Conservation (phyloP, 2,888 invertebrate species). For the Lapara coniferarum region DNA sequence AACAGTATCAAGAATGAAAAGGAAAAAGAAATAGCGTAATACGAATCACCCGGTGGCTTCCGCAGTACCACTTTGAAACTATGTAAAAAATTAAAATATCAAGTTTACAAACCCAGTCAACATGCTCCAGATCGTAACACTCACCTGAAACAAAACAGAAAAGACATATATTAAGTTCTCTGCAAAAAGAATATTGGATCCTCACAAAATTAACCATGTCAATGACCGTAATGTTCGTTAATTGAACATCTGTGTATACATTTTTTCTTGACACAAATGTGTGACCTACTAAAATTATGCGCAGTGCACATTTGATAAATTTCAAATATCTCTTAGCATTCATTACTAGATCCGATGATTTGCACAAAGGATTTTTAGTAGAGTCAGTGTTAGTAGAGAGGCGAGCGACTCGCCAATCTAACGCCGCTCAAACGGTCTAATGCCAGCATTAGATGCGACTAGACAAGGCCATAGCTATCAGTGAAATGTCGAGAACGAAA, state of each 20-base stretch:
- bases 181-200: conserved; percentile 45
- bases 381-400: conserved; percentile 36
- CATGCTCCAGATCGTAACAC: conserved; percentile 43
- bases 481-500: conserved; percentile 83
- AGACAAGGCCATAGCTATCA: conserved; percentile 84
- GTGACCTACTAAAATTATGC: conserved; percentile 56
- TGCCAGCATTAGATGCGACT: conserved; percentile 83
- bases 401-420: conserved; percentile 59
- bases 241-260: conserved; percentile 64
- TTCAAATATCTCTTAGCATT: not conserved
- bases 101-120: conserved; percentile 38
- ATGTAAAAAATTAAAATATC: conserved; percentile 20
- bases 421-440: conserved; percentile 70
- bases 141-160: conserved; percentile 71
- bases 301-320: conserved; percentile 29
- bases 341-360: conserved; percentile 25
- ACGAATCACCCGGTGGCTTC: not conserved
- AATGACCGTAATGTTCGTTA: conserved; percentile 57
- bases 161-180: conserved; percentile 40
- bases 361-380: conserved; percentile 25
- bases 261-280: conserved; percentile 46
- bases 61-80: not conserved
- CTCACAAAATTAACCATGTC: conserved; percentile 49
- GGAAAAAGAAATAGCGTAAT: not conserved
- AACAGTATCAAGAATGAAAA: not conserved